Evolutionary conservation across 2,888 invertebrate genomes (phyloP).

Genomic region (Drosophila histrio): DNA sequence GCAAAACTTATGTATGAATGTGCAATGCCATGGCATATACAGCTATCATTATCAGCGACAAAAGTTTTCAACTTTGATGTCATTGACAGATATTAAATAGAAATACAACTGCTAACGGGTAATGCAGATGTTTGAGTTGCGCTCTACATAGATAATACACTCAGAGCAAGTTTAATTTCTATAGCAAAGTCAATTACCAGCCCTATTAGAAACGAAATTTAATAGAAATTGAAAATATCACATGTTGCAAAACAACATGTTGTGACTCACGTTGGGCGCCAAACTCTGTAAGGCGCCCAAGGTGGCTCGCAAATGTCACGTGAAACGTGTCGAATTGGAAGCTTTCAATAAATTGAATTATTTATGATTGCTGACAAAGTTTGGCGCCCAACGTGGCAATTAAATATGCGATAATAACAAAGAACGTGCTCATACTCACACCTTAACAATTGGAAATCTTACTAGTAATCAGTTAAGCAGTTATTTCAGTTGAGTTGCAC

Average conservation of each 20-base stretch:
- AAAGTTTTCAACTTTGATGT: constrained; percentile 19
- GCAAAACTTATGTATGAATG: constrained; percentile 17
- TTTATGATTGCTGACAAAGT: too few relatives aligned
- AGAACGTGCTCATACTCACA: neutral
- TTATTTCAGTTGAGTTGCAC: neutral
- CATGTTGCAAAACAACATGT: neutral
- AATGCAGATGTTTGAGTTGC: constrained; percentile 2
- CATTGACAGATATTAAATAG: neutral
- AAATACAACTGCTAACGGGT: neutral
- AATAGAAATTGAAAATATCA: neutral
- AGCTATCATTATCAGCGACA: constrained; percentile 21
- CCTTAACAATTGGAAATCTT: constrained; percentile 18
- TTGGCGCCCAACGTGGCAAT: neutral
- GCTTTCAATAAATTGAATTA: neutral
- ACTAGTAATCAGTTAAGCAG: constrained; percentile 45
- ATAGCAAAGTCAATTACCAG: neutral
- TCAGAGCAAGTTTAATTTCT: neutral
- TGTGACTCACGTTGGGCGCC: constrained; percentile 1
- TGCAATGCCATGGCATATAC: neutral
- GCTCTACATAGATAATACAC: neutral
- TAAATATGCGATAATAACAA: neutral
- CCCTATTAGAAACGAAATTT: neutral
- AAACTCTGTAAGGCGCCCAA: neutral
- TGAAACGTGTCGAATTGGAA: neutral
- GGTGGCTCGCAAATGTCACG: neutral